phyloP scores from a whole-genome alignment of 2,113 vertebrate genomes.

The Clarias batrachus region DNA sequence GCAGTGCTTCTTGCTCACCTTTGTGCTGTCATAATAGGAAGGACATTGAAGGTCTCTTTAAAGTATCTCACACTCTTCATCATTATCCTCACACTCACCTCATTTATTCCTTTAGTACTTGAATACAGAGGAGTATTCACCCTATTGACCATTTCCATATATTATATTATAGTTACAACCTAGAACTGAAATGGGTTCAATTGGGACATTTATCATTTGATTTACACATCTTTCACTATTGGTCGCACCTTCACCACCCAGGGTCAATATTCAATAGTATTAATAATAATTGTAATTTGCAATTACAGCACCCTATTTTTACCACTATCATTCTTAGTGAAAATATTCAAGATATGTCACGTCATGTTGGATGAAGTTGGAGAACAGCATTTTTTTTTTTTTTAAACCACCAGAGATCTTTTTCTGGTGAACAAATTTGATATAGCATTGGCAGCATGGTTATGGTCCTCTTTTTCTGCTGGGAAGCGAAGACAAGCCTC shows the following conservation, averaged over 20 bases:
- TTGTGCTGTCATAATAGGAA: conserved; percentile 54
- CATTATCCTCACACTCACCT: conserved; percentile 36
- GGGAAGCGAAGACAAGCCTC: not conserved
- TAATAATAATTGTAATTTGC: not conserved
- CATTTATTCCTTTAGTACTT: conserved; percentile 2
- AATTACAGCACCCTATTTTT: not conserved
- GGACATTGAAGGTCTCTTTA: conserved; percentile 64
- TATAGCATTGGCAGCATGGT: not conserved
- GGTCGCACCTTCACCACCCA: not conserved
- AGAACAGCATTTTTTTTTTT: not conserved
- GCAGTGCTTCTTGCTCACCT: conserved; percentile 35
- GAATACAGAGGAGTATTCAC: not conserved
- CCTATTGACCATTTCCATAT: not conserved
- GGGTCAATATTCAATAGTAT: not conserved
- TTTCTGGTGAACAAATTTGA: not conserved
- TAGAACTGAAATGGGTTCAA: not conserved
- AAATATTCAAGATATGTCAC: not conserved
- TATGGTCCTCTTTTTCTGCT: not conserved
- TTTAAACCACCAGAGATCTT: too few species aligned
- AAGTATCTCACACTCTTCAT: conserved; percentile 57
- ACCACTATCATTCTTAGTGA: not conserved
- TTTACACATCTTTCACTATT: not conserved
- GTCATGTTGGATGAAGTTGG: not conserved
- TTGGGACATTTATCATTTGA: not conserved
- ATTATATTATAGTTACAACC: not conserved